Percentiles rank a stretch among this genome's conserved stretches.
phyloP scores from a whole-genome alignment of 2,888 invertebrate genomes.

The Caenorhabditis afra region DNA sequence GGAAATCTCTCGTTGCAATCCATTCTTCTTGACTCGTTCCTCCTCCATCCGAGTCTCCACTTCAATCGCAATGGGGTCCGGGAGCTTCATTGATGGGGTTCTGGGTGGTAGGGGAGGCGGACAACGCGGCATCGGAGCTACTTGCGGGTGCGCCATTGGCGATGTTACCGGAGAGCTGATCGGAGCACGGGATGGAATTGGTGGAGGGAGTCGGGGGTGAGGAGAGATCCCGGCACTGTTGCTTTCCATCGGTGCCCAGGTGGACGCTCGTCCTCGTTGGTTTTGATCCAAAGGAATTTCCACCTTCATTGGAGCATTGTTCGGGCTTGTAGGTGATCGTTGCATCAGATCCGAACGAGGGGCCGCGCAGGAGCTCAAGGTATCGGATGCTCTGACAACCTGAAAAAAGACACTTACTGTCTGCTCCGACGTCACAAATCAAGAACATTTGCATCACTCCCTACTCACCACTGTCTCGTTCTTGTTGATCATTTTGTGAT shows the following conservation, averaged over 20 bases:
- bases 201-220: constrained; percentile 34
- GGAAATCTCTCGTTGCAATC: constrained; percentile 8
- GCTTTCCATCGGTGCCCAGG: constrained; percentile 39
- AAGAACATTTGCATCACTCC: neutral
- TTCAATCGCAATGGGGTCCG: constrained; percentile 65
- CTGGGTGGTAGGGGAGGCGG: constrained; percentile 73
- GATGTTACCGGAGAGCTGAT: constrained; percentile 41
- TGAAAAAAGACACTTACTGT: constrained; percentile 9
- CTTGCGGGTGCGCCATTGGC: constrained; percentile 4
- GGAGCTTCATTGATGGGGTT: constrained; percentile 66
- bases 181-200: constrained; percentile 44
- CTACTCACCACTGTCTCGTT: constrained; percentile 55
- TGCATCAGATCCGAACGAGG: constrained; percentile 12
- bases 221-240: constrained; percentile 16
- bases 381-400: constrained; percentile 60
- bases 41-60: constrained; percentile 48
- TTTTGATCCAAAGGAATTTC: constrained; percentile 6
- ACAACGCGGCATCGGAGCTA: constrained; percentile 46
- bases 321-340: constrained; percentile 14
- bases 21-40: constrained; percentile 20
- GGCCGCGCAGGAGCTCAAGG: constrained; percentile 60
- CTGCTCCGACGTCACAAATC: neutral
- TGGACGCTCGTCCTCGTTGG: neutral
- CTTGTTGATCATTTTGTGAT: constrained; percentile 55
- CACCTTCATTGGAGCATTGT: constrained; percentile 4